These are phyloP conservation scores for Columbina picui DNA, from an alignment of 2,113 vertebrate genomes.

Conservation along the genomic window DNA sequence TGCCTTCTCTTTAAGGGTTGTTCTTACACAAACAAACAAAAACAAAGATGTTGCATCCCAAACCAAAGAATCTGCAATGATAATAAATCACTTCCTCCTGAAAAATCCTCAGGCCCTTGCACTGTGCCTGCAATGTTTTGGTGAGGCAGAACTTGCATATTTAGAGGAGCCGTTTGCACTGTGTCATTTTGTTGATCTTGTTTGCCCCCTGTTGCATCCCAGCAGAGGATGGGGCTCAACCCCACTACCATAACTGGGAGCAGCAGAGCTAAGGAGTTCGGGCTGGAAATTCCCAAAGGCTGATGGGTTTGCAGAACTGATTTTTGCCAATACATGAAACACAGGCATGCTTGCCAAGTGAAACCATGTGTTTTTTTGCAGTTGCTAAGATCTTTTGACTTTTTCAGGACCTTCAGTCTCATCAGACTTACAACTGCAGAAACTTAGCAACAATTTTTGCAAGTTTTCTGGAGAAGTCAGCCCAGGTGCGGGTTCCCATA, in stretches of 20 bases:
- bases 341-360: not conserved
- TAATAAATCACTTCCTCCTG: conserved; percentile 18
- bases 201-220: not conserved
- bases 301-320: not conserved
- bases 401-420: not conserved
- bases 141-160: not conserved
- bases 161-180: not conserved
- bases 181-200: not conserved
- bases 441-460: not conserved
- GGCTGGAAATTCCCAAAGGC: not conserved
- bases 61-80: not conserved
- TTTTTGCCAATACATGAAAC: not conserved
- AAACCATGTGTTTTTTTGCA: not conserved
- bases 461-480: not conserved
- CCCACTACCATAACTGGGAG: not conserved
- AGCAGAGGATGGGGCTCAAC: not conserved
- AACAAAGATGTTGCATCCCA: not conserved
- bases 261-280: not conserved
- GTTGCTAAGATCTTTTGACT: not conserved
- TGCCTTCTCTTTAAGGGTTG: not conserved
- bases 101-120: not conserved
- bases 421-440: not conserved
- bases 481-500: not conserved
- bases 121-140: not conserved
- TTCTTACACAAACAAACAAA: not conserved